Evolutionary conservation across 2,797 vertebrate genomes (phyloP).

Genomic region (Sciurus vulgaris): DNA sequence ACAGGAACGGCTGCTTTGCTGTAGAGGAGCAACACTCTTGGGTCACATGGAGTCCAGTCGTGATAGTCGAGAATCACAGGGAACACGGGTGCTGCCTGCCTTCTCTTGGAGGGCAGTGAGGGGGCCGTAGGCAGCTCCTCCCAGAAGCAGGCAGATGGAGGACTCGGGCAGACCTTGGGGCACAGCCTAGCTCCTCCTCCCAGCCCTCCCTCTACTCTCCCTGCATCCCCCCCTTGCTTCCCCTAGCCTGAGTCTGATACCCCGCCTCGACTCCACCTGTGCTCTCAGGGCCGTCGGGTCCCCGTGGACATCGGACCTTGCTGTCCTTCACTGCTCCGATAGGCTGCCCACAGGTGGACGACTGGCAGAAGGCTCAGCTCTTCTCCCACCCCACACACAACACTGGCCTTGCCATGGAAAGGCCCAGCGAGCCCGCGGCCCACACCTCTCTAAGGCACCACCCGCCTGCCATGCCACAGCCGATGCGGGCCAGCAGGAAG

Average conservation of each 20-base stretch:
- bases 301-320: neutral
- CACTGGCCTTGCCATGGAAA: neutral
- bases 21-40: neutral
- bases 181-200: too few relatives aligned
- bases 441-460: too few relatives aligned
- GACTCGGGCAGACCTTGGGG: neutral
- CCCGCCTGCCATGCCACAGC: neutral
- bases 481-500: fast-evolving
- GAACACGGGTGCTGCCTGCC: fast-evolving
- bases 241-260: fast-evolving
- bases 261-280: fast-evolving
- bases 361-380: fast-evolving
- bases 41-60: neutral
- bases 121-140: too few relatives aligned
- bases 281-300: fast-evolving
- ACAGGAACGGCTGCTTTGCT: neutral
- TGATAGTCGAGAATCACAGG: neutral
- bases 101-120: neutral
- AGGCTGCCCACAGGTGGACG: neutral
- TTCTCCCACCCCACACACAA: too few relatives aligned
- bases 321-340: neutral
- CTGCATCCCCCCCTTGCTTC: neutral
- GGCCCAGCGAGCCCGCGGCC: too few relatives aligned
- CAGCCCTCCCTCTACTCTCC: neutral
- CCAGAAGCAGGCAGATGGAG: fast-evolving